These are phyloP conservation scores for Allolobophora icterica DNA, from an alignment of 2,888 invertebrate species.

Conservation along the genomic window DNA sequence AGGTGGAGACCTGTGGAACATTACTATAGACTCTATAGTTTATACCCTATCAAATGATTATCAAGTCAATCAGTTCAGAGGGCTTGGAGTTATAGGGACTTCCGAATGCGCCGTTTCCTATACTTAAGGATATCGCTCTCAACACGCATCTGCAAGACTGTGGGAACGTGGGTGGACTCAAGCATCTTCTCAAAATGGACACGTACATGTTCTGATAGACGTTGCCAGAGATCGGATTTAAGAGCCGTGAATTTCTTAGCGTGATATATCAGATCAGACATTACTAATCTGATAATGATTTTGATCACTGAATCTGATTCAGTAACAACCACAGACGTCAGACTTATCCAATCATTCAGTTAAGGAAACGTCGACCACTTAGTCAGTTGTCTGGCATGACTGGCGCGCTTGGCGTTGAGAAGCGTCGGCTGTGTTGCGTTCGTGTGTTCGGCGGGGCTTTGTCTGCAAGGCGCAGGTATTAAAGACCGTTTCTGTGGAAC, in stretches of 20 bases:
- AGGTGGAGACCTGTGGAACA: no score
- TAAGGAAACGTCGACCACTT: background rate
- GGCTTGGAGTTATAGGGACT: no score
- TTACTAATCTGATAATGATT: background rate
- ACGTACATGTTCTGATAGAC: no score
- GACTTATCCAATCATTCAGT: constrained; percentile 5
- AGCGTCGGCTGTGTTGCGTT: background rate
- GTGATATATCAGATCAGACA: background rate
- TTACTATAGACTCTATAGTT: no score
- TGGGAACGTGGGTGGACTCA: background rate
- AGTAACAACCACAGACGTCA: background rate
- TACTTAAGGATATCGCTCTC: no score
- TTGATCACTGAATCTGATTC: background rate
- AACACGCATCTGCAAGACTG: background rate
- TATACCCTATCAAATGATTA: no score
- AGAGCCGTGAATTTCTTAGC: background rate
- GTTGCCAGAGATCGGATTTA: background rate
- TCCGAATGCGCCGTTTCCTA: no score
- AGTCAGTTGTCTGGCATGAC: background rate
- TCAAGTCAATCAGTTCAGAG: no score
- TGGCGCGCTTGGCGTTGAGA: background rate
- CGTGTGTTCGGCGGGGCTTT: background rate
- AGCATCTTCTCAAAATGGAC: background rate
- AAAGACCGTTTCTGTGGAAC: background rate
- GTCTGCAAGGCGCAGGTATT: background rate